Conservation (phyloP, 2,888 invertebrate species). For the Phrixothrix hirtus region DNA sequence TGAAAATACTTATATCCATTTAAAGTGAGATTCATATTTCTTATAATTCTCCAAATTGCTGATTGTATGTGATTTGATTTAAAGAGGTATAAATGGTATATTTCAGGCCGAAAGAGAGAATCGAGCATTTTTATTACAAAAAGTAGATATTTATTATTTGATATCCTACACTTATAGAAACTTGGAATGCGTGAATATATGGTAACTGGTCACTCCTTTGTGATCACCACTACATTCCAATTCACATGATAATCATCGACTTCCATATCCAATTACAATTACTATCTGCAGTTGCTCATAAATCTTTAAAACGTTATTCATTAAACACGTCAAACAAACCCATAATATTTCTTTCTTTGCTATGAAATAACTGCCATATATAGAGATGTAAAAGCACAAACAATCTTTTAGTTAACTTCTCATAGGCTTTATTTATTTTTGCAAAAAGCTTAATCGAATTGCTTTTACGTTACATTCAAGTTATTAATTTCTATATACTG, state of each 20-base stretch:
- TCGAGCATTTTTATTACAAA: slow-evolving; percentile 17
- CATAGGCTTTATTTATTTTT: slow-evolving; percentile 2
- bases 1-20: no score
- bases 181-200: slow-evolving; percentile 29
- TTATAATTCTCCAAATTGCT: no score
- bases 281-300: slow-evolving; percentile 37
- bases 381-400: neutral
- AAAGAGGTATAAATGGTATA: no score
- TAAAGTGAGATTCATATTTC: no score
- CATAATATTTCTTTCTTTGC: slow-evolving; percentile 14
- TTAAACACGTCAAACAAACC: slow-evolving; percentile 35
- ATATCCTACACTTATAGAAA: slow-evolving; percentile 24
- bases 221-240: slow-evolving; percentile 30
- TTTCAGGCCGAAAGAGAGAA: no score
- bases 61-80: no score
- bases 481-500: no score
- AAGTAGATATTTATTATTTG: slow-evolving; percentile 36
- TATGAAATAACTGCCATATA: slow-evolving; percentile 2
- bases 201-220: slow-evolving; percentile 23
- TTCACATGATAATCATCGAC: slow-evolving; percentile 35
- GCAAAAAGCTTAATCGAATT: no score
- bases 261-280: slow-evolving; percentile 45
- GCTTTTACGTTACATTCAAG: no score
- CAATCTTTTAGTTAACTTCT: no score
- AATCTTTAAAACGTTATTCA: slow-evolving; percentile 41